phyloP scores from a whole-genome alignment of 2,888 invertebrate species.

The Strigamia maritima region DNA sequence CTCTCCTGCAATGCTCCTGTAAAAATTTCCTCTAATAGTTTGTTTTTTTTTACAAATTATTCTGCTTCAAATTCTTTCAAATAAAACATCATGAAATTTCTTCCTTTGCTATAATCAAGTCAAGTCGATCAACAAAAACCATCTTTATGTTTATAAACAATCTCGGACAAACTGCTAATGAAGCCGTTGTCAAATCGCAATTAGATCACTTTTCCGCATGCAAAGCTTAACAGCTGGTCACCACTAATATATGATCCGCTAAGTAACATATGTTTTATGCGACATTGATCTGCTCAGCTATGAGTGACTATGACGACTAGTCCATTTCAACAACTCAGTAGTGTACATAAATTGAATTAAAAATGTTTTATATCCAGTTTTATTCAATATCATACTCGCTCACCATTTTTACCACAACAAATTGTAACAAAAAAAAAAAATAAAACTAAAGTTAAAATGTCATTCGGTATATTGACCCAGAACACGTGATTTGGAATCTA shows the following conservation, averaged over 20 bases:
- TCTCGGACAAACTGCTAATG: neutral
- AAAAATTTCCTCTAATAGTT: no score
- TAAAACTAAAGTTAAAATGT: neutral
- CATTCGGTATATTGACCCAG: neutral
- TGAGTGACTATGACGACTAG: no score
- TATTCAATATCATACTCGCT: no score
- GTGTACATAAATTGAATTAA: no score
- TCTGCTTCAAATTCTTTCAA: no score
- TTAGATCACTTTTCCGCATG: neutral
- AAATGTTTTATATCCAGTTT: no score
- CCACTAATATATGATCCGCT: neutral
- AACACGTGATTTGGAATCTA: neutral
- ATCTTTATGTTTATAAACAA: no score
- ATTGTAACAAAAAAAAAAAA: neutral
- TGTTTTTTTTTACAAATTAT: no score
- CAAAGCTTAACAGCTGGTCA: neutral
- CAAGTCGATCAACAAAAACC: no score
- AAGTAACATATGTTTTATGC: neutral
- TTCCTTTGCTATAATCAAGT: no score
- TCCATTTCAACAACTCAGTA: no score
- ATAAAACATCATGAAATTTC: no score
- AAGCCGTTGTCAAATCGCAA: neutral
- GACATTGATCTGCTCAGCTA: neutral
- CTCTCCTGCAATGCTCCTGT: neutral
- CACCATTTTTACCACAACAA: neutral